Conservation (phyloP, 2,888 invertebrate species). For the Cheiracanthium punctorium region DNA sequence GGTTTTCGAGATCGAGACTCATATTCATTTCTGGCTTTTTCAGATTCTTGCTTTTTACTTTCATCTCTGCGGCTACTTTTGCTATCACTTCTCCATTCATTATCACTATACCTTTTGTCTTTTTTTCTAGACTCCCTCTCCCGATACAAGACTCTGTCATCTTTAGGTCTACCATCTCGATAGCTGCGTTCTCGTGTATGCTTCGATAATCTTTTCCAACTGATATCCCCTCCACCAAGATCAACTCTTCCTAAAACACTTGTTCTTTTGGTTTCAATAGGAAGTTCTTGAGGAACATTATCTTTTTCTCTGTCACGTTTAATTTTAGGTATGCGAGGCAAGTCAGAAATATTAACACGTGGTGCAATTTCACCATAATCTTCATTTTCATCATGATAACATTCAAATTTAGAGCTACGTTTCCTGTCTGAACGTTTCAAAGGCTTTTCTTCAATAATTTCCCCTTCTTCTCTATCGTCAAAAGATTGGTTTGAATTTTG, state of each 20-base stretch:
- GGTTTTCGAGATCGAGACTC: slow-evolving; percentile 51
- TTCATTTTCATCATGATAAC: slow-evolving; percentile 73
- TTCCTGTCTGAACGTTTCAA: slow-evolving; percentile 8
- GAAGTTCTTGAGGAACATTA: slow-evolving; percentile 42
- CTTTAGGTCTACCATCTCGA: slow-evolving; percentile 78
- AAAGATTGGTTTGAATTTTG: slow-evolving; percentile 39
- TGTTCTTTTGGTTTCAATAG: slow-evolving; percentile 67
- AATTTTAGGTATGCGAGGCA: slow-evolving; percentile 74
- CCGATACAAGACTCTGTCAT: slow-evolving; percentile 75
- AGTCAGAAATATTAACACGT: slow-evolving; percentile 73
- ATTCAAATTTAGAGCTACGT: slow-evolving; percentile 45
- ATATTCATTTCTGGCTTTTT: slow-evolving; percentile 72
- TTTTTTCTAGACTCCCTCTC: slow-evolving; percentile 73
- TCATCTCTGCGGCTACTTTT: slow-evolving; percentile 62
- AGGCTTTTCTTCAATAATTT: slow-evolving; percentile 79
- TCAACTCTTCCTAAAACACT: slow-evolving; percentile 70
- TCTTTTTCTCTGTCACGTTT: slow-evolving; percentile 70
- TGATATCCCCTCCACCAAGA: slow-evolving; percentile 71
- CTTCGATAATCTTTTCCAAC: slow-evolving; percentile 88
- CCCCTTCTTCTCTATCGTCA: slow-evolving; percentile 79
- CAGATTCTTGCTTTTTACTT: slow-evolving; percentile 73
- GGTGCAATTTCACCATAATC: slow-evolving; percentile 66
- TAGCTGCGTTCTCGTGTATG: slow-evolving; percentile 87
- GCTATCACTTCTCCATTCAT: slow-evolving; percentile 62
- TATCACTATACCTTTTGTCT: slow-evolving; percentile 52